phyloP scores from a whole-genome alignment of 2,113 vertebrate species.

The Gnathonemus echidnorhynchus region DNA sequence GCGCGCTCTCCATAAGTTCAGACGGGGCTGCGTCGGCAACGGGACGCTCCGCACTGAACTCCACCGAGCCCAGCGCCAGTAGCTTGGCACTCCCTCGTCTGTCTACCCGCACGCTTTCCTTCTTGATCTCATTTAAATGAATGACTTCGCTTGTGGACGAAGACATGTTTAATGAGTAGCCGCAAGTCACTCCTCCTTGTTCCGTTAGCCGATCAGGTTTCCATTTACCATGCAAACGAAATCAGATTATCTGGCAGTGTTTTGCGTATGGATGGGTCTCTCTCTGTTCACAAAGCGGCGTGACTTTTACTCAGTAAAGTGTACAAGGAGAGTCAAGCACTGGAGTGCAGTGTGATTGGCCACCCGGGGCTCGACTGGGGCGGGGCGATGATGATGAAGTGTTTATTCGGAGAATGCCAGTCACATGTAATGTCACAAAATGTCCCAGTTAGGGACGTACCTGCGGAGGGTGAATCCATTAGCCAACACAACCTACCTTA shows the following conservation, averaged over 20 bases:
- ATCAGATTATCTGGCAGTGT: constrained; percentile 81
- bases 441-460: constrained; percentile 44
- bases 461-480: constrained; percentile 53
- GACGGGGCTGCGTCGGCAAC: constrained; percentile 50
- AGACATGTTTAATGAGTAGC: constrained; percentile 83
- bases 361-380: constrained; percentile 45
- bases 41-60: constrained; percentile 72
- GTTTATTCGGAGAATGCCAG: constrained; percentile 51
- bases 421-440: constrained; percentile 31
- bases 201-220: constrained; percentile 87
- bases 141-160: constrained; percentile 83
- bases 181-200: constrained; percentile 77
- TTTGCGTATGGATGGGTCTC: constrained; percentile 70
- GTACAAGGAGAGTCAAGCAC: constrained; percentile 47
- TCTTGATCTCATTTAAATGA: constrained; percentile 85
- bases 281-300: constrained; percentile 60
- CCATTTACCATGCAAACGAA: constrained; percentile 84
- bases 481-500: constrained; percentile 39
- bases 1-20: constrained; percentile 76
- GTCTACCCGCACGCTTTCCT: constrained; percentile 84
- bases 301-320: constrained; percentile 58
- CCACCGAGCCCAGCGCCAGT: constrained; percentile 65
- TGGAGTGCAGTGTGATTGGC: constrained; percentile 55
- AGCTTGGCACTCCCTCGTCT: constrained; percentile 64
- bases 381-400: constrained; percentile 51